Conservation (phyloP, 2,888 invertebrate species). For the Steinernema carpocapsae region DNA sequence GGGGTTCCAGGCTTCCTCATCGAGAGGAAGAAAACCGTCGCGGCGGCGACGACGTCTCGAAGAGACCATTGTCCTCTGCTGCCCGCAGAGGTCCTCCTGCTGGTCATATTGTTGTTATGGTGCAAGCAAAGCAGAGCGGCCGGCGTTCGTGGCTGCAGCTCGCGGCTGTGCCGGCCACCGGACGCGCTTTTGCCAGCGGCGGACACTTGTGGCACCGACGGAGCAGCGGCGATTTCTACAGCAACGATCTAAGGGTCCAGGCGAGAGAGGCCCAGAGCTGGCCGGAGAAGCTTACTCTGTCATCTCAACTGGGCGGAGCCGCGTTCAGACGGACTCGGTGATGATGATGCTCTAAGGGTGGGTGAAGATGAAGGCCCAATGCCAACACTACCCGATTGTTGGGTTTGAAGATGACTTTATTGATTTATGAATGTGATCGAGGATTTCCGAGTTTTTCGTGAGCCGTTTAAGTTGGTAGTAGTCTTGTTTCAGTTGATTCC, state of each 20-base stretch:
- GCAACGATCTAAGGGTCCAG: too few relatives aligned
- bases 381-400: neutral
- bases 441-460: too few relatives aligned
- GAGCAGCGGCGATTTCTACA: too few relatives aligned
- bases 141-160: neutral
- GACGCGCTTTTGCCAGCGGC: neutral
- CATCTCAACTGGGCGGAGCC: slow-evolving; percentile 3
- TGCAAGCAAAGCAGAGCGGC: neutral
- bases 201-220: slow-evolving; percentile 6
- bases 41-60: neutral
- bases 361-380: neutral
- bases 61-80: neutral
- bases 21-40: too few relatives aligned
- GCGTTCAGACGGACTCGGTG: slow-evolving; percentile 16
- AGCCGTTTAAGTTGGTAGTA: too few relatives aligned
- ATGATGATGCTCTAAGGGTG: neutral
- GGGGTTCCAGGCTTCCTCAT: too few relatives aligned
- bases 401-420: slow-evolving; percentile 23
- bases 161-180: slow-evolving; percentile 3
- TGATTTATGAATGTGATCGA: slow-evolving; percentile 19
- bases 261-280: too few relatives aligned
- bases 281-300: neutral
- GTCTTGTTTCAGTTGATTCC: too few relatives aligned
- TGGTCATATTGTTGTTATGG: slow-evolving; percentile 30
- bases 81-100: slow-evolving; percentile 1